Conservation (phyloP, 2,888 invertebrate species). For the Drosophila bunnanda region DNA sequence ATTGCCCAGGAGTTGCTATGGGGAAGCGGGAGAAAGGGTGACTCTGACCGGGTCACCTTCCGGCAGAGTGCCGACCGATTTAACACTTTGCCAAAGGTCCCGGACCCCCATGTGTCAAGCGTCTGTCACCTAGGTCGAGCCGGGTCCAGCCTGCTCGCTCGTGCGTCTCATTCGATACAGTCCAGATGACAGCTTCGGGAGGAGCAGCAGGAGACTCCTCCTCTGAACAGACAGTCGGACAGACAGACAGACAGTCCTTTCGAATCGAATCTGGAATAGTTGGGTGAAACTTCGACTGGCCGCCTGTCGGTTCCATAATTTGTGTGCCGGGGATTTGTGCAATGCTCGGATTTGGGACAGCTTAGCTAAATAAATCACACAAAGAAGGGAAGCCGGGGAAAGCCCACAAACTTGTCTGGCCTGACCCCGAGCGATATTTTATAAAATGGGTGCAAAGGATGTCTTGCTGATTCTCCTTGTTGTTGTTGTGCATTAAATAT, state of each 20-base stretch:
- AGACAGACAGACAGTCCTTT: constrained; percentile 42
- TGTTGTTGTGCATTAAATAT: constrained; percentile 45
- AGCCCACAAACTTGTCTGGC: constrained; percentile 48
- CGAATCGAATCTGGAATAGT: constrained; percentile 63
- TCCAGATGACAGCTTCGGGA: constrained; percentile 20
- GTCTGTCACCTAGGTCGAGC: constrained; percentile 59
- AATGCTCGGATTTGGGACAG: constrained; percentile 69
- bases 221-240: constrained; percentile 9
- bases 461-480: not conserved
- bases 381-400: constrained; percentile 48
- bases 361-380: constrained; percentile 77
- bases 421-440: constrained; percentile 56
- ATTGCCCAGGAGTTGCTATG: constrained; percentile 24
- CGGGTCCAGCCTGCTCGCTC: constrained; percentile 57
- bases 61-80: constrained; percentile 53
- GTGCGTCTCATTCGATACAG: constrained; percentile 72
- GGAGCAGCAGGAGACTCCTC: not conserved
- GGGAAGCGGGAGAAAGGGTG: not conserved
- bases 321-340: constrained; percentile 67
- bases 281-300: constrained; percentile 27
- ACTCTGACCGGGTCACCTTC: constrained; percentile 18
- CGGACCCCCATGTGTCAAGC: constrained; percentile 66
- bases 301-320: constrained; percentile 58
- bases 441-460: constrained; percentile 37
- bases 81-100: constrained; percentile 52